These are phyloP conservation scores for Ammodytes dubius DNA, from an alignment of 2,113 vertebrate species.

Conservation along the genomic window DNA sequence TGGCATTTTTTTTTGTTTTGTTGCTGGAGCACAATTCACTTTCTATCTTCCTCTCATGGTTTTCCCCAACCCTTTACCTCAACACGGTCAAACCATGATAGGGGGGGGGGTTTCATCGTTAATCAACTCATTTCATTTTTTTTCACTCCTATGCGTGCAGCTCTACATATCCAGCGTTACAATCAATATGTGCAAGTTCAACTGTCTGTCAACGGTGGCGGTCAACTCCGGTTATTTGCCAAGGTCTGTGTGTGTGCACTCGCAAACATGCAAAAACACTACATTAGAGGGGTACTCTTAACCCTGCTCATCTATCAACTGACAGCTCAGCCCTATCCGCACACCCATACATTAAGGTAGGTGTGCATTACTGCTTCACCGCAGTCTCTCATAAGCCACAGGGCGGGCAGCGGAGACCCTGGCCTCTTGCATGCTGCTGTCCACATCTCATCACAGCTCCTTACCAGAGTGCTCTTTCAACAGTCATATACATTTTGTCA, in stretches of 20 bases:
- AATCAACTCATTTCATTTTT: constrained; percentile 43
- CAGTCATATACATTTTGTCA: constrained; percentile 47
- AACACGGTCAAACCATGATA: not conserved
- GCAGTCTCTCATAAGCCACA: constrained; percentile 42
- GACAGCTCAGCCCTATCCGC: constrained; percentile 52
- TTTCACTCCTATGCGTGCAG: constrained; percentile 19
- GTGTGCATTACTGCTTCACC: constrained; percentile 49
- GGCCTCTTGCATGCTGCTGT: constrained; percentile 26
- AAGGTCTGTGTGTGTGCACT: constrained; percentile 4
- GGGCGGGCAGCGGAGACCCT: constrained; percentile 35
- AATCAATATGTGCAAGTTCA: constrained; percentile 4
- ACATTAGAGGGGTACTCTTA: constrained; percentile 27
- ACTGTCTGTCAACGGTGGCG: constrained; percentile 44
- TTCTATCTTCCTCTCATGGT: not conserved
- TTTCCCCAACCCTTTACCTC: constrained; percentile 22
- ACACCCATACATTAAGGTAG: constrained; percentile 57
- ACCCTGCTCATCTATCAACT: constrained; percentile 61
- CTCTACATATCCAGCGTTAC: constrained; percentile 4
- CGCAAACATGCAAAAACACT: constrained; percentile 18
- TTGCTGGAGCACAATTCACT: not conserved
- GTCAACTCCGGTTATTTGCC: constrained; percentile 47
- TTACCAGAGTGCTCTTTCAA: constrained; percentile 31
- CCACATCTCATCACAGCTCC: constrained; percentile 61
- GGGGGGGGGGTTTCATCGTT: constrained; percentile 40
- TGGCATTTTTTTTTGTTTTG: constrained; percentile 41